These are phyloP conservation scores for Alentia gelatinosa DNA, from an alignment of 2,888 invertebrate species.

Conservation along the genomic window DNA sequence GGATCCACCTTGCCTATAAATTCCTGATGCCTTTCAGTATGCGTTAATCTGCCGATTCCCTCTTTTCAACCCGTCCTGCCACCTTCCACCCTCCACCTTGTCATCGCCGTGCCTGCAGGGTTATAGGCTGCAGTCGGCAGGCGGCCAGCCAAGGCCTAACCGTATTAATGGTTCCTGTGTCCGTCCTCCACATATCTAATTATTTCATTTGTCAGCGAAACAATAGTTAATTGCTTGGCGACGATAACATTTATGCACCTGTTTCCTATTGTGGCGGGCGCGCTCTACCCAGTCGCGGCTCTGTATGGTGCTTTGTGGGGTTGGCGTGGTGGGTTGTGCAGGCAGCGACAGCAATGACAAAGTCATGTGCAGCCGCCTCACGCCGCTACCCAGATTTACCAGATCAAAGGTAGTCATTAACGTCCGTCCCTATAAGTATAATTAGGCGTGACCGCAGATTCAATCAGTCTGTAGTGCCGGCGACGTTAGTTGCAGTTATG, in stretches of 20 bases:
- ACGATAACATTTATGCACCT: neutral
- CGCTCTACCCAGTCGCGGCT: neutral
- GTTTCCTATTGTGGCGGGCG: neutral
- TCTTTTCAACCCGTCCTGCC: too few species aligned
- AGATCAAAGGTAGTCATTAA: neutral
- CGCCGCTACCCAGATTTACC: neutral
- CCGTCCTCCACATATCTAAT: slow-evolving; percentile 36
- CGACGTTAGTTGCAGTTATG: neutral
- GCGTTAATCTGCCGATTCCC: too few species aligned
- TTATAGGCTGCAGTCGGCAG: neutral
- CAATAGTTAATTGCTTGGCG: slow-evolving; percentile 6
- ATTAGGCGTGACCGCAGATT: neutral
- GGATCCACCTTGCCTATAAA: too few species aligned
- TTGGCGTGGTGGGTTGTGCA: too few species aligned
- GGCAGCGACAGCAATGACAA: too few species aligned
- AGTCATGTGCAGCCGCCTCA: too few species aligned
- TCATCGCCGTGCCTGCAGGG: neutral
- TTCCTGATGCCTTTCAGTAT: too few species aligned
- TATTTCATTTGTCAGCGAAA: slow-evolving; percentile 29
- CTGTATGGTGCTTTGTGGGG: neutral
- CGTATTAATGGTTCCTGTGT: neutral
- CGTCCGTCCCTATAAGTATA: neutral
- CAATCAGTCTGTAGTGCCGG: neutral
- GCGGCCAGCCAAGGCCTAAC: neutral
- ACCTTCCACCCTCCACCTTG: neutral